Evolutionary conservation across 2,888 invertebrate genomes (phyloP).

Genomic region (Capitulum mitella): DNA sequence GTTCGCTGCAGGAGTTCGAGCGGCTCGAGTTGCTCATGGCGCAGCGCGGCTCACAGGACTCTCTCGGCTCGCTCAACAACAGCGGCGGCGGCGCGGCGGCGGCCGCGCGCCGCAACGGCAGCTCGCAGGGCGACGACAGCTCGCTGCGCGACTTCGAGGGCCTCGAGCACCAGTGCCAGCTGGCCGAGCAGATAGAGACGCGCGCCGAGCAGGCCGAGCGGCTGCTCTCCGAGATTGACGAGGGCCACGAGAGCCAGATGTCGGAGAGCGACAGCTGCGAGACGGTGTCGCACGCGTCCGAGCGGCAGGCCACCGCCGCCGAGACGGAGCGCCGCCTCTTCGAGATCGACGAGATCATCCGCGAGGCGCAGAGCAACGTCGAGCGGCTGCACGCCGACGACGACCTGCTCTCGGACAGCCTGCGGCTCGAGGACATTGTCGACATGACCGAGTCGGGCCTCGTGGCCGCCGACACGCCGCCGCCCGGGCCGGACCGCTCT

Average conservation of each 20-base stretch:
- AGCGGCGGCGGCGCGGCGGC: conserved; percentile 36
- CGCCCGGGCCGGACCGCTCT: neutral
- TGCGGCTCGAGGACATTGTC: conserved; percentile 32
- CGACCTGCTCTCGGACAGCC: conserved; percentile 29
- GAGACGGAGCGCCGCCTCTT: conserved; percentile 56
- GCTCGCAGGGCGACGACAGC: conserved; percentile 72
- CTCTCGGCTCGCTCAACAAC: conserved; percentile 52
- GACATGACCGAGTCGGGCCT: conserved; percentile 32
- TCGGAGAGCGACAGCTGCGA: conserved; percentile 55
- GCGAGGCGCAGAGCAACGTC: conserved; percentile 59
- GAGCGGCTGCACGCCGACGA: conserved; percentile 49
- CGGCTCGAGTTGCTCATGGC: conserved; percentile 76
- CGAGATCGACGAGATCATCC: conserved; percentile 61
- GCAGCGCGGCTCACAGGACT: conserved; percentile 73
- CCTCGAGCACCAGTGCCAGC: conserved; percentile 76
- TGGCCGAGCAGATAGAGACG: conserved; percentile 72
- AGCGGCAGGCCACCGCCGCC: conserved; percentile 56
- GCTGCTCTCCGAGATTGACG: conserved; percentile 51
- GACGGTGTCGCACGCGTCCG: conserved; percentile 49
- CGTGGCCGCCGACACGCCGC: neutral
- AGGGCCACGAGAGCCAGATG: conserved; percentile 45
- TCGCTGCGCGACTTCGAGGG: conserved; percentile 90
- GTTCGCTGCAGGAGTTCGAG: conserved; percentile 90
- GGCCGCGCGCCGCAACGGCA: conserved; percentile 39
- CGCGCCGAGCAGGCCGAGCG: conserved; percentile 80